Base-by-base conservation (phyloP, 2,113 vertebrate genomes). In the Podocnemis expansa region DNA sequence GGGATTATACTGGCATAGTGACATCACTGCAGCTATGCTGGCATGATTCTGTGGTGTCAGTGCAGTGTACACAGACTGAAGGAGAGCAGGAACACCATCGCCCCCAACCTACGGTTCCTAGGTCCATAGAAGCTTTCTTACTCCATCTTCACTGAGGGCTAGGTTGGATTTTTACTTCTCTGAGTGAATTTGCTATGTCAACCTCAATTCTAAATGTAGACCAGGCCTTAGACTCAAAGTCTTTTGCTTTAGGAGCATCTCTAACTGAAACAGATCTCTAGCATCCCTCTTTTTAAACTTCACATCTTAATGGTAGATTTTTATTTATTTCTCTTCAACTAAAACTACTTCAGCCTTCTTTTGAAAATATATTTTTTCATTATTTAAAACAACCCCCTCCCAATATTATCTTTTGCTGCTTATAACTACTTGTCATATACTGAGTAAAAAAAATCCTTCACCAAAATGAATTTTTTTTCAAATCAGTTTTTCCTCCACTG, bases 401-500 rank as follows among this genome's bases (percentile, higher is more conserved):
- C 14, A 7, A 9, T 56, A 67, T 8, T 91, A 78, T 89, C 21
- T 34, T 87, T 73, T 89, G 41, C 31, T 78, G 34, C 49, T 78
- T 89, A 31, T 52, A 92, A 82, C 22, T n/a, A 83, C 13, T 89
- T 85, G 56, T 55, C 47, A 84, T 54, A 91, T 4, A 84, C 0
- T 3, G 8, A 2, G 52, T 16, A 54, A 88, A 52, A 91, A 51
- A 94, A 90, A 96, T 54, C 70, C 49, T 80, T 82, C 27, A 83
- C n/a, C 45, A 54, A 70, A 38, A 83, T 93, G 45, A 19, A 17
- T 45, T 78, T 89, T 51, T n/a, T 52, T 87, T 88, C 38, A 85
- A 80, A 95, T 84, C 54, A 91, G 27, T 47, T 91, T n/a, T 91
- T 79, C 11, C 84, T 89, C 17, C 63, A 67, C n/a, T 90, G 79